phyloP scores from a whole-genome alignment of 2,888 invertebrate genomes.

The Pammene fasciana region DNA sequence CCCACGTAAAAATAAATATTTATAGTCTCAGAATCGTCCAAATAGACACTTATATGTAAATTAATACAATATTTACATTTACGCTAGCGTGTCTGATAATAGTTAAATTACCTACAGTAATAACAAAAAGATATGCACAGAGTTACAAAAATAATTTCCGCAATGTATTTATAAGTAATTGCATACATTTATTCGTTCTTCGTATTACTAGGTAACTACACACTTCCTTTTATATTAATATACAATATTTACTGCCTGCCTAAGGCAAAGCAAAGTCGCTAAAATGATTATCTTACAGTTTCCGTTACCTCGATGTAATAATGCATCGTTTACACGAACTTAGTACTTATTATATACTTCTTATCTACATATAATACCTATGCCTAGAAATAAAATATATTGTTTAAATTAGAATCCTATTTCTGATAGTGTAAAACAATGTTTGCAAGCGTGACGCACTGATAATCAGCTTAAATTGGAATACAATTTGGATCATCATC shows the following conservation, averaged over 20 bases:
- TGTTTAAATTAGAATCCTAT: not conserved
- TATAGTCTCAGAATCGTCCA: not conserved
- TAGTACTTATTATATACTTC: not conserved
- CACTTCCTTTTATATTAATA: constrained; percentile 53
- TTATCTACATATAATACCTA: not conserved
- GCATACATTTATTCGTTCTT: constrained; percentile 15
- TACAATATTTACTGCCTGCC: constrained; percentile 56
- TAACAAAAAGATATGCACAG: not conserved
- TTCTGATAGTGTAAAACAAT: too few species aligned
- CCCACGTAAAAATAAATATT: too few species aligned
- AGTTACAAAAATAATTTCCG: constrained; percentile 1
- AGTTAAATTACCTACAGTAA: not conserved
- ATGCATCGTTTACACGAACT: not conserved
- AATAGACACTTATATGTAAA: not conserved
- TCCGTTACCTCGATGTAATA: constrained; percentile 39
- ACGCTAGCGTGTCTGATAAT: not conserved
- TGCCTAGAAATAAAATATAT: not conserved
- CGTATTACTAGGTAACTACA: constrained; percentile 34
- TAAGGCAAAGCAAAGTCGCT: constrained; percentile 47
- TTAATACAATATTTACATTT: not conserved
- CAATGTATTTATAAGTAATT: constrained; percentile 17
- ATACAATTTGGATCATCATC: too few species aligned
- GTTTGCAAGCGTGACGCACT: too few species aligned
- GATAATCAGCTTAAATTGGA: too few species aligned
- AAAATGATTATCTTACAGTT: constrained; percentile 48